Evolutionary conservation across 2,888 invertebrate genomes (phyloP).

Genomic region (Euspilapteryx auroguttella): DNA sequence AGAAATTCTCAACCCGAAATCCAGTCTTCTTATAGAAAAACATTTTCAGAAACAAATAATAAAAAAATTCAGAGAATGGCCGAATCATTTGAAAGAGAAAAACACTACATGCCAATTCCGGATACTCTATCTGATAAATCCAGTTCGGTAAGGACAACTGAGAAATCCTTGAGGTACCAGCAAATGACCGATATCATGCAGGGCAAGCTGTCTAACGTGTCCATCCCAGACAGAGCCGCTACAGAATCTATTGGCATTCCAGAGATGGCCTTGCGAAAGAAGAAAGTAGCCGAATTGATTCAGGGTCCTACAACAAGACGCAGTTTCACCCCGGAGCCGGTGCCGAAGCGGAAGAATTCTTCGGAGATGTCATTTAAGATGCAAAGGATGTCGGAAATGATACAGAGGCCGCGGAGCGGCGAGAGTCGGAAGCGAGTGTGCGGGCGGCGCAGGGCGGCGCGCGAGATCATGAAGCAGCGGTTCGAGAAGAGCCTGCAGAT

Average conservation of each 20-base stretch:
- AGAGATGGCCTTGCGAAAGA: constrained; percentile 32
- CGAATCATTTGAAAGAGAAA: constrained; percentile 30
- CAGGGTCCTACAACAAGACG: constrained; percentile 8
- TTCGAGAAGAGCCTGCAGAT: constrained; percentile 87
- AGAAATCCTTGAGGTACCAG: constrained; percentile 29
- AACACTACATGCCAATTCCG: constrained; percentile 27
- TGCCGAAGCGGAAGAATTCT: constrained; percentile 19
- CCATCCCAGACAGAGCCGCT: constrained; percentile 26
- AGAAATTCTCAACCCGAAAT: constrained; percentile 25
- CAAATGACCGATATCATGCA: constrained; percentile 38
- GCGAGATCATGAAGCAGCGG: constrained; percentile 74
- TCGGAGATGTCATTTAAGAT: constrained; percentile 60
- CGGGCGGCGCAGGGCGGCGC: constrained; percentile 29
- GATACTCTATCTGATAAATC: constrained; percentile 20
- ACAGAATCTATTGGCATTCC: constrained; percentile 26
- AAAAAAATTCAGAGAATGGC: constrained; percentile 26
- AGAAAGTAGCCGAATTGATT: constrained; percentile 30
- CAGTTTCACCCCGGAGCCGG: constrained; percentile 12
- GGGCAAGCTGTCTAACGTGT: constrained; percentile 25
- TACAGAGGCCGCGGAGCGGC: constrained; percentile 70
- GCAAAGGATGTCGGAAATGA: constrained; percentile 73
- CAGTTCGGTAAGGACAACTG: constrained; percentile 21
- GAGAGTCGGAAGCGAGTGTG: constrained; percentile 22
- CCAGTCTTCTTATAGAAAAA: constrained; percentile 15
- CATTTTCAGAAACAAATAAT: constrained; percentile 26